Percentiles rank a stretch among this genome's conserved stretches.
These are phyloP conservation scores for Drosophila dunni DNA, from an alignment of 1,140 invertebrate genomes.

Conservation along the genomic window DNA sequence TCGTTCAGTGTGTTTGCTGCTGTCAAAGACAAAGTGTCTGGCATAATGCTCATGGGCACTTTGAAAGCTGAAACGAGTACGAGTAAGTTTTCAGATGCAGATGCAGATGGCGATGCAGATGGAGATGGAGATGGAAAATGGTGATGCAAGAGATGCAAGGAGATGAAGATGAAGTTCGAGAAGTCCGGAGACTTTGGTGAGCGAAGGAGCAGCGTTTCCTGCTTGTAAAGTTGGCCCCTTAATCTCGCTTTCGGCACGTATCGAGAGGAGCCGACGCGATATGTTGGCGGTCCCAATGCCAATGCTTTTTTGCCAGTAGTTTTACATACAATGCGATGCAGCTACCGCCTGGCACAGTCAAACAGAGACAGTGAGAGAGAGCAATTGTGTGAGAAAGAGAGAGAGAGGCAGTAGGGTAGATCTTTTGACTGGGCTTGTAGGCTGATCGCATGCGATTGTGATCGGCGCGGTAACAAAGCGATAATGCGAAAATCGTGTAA, in stretches of 20 bases:
- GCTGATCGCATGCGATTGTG: slow-evolving; percentile 79
- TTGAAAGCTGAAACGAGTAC: slow-evolving; percentile 74
- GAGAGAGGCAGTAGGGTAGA: slow-evolving; percentile 5
- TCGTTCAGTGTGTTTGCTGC: slow-evolving; percentile 12
- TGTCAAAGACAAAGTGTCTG: slow-evolving; percentile 81
- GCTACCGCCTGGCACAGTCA: slow-evolving; percentile 52
- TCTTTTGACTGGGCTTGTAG: slow-evolving; percentile 16
- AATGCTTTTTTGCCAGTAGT: slow-evolving; percentile 67
- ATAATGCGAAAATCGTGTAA: slow-evolving; percentile 85
- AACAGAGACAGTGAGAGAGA: neutral
- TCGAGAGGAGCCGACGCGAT: slow-evolving; percentile 51
- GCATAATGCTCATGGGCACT: slow-evolving; percentile 75
- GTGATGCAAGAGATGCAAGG: neutral
- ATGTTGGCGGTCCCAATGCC: slow-evolving; percentile 62
- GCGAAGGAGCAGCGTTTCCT: slow-evolving; percentile 61
- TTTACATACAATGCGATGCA: slow-evolving; percentile 76
- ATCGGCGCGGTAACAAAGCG: slow-evolving; percentile 83
- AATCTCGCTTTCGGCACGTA: slow-evolving; percentile 74
- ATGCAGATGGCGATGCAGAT: neutral
- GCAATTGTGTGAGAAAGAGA: neutral
- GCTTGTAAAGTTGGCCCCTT: slow-evolving; percentile 73
- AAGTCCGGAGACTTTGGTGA: neutral
- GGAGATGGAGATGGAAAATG: neutral
- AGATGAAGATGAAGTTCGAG: neutral
- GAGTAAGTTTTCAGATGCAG: neutral